Evolutionary conservation across 2,113 vertebrate genomes (phyloP).

Genomic region (Salvelinus alpinus): DNA sequence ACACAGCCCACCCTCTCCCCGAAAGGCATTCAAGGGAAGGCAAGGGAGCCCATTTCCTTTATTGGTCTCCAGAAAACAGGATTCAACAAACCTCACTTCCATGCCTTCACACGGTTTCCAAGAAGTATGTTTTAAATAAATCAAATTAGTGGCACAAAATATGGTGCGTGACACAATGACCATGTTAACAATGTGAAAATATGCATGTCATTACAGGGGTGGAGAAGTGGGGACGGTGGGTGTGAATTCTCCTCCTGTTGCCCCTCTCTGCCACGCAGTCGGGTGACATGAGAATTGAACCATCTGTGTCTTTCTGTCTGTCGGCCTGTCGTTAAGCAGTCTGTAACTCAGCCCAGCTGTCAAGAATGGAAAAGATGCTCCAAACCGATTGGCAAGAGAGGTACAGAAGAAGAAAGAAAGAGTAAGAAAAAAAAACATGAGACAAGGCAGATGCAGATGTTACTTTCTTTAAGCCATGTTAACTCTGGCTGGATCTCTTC

Average conservation of each 20-base stretch:
- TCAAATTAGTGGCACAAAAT: slow-evolving; percentile 7
- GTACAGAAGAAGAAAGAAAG: slow-evolving; percentile 26
- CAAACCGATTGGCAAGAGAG: slow-evolving; percentile 34
- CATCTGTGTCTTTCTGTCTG: slow-evolving; percentile 58
- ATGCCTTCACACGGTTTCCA: slow-evolving; percentile 23
- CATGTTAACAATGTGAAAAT: slow-evolving; percentile 21
- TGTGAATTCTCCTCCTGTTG: slow-evolving; percentile 13
- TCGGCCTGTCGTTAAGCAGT: slow-evolving; percentile 41
- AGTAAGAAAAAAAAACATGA: slow-evolving; percentile 33
- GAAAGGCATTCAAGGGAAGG: too few species aligned
- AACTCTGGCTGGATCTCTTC: slow-evolving; percentile 17
- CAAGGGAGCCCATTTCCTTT: background rate
- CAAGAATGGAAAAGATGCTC: slow-evolving; percentile 60
- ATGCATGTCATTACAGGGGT: slow-evolving; percentile 26
- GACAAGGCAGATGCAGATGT: slow-evolving; percentile 39
- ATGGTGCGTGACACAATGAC: slow-evolving; percentile 23
- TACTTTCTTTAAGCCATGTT: slow-evolving; percentile 34
- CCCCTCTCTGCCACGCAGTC: slow-evolving; percentile 60
- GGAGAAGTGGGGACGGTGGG: slow-evolving; percentile 5
- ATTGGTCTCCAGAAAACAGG: background rate
- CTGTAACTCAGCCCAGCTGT: slow-evolving; percentile 65
- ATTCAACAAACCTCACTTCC: slow-evolving; percentile 30
- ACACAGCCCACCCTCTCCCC: background rate
- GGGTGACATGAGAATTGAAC: slow-evolving; percentile 66
- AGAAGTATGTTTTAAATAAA: slow-evolving; percentile 52